Conservation (phyloP, 2,113 vertebrate species). For the Cynocephalus volans region DNA sequence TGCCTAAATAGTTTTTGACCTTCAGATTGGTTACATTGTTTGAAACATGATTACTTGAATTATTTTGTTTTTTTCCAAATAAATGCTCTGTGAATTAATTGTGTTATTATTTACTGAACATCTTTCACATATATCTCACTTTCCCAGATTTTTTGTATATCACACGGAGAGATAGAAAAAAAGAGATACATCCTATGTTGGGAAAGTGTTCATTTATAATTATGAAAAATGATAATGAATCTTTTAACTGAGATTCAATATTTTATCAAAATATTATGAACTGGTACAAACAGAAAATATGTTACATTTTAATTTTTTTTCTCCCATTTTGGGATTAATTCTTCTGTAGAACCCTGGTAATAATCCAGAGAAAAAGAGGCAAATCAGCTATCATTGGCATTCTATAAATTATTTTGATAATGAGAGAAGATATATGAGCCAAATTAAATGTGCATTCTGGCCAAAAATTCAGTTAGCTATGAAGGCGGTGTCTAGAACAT, state of each 20-base stretch:
- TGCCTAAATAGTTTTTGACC: conserved; percentile 3
- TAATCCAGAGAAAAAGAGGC: conserved; percentile 66
- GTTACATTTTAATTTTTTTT: conserved; percentile 35
- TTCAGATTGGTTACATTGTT: not conserved
- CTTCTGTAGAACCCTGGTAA: conserved; percentile 54
- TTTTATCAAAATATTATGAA: conserved; percentile 66
- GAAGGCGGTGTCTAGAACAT: conserved; percentile 50
- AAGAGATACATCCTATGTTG: not conserved
- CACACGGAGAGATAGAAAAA: not conserved
- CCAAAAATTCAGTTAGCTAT: conserved; percentile 69
- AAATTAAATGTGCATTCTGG: conserved; percentile 73
- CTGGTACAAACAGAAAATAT: conserved; percentile 32
- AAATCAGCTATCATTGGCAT: conserved; percentile 72
- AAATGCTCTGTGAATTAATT: conserved; percentile 23
- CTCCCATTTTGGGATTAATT: not conserved
- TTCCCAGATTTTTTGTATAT: not conserved
- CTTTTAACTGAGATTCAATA: conserved; percentile 52
- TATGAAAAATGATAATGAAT: conserved; percentile 51
- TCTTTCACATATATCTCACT: not conserved
- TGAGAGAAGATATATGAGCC: conserved; percentile 69
- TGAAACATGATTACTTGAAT: not conserved
- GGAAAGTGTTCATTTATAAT: conserved; percentile 50
- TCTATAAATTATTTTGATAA: conserved; percentile 82
- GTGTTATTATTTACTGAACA: not conserved
- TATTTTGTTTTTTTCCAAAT: not conserved